Base-by-base conservation (phyloP, 1,140 invertebrate species). In the Drosophila persimilis region DNA sequence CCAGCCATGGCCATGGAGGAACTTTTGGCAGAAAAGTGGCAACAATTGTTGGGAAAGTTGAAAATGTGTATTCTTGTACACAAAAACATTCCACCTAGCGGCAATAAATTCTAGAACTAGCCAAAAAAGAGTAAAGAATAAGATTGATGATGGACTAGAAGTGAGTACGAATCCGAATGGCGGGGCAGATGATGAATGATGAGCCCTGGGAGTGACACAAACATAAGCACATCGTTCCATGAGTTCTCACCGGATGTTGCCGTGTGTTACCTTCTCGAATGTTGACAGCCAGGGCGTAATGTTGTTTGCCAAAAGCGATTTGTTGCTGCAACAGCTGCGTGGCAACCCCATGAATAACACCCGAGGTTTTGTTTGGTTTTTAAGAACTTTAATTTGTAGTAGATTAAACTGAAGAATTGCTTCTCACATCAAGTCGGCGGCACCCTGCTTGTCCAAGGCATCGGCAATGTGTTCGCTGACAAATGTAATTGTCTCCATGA, bases 151-250 rank as follows among this genome's bases (percentile, higher is more conserved):
- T 77, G 79, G 48, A 44, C 41, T 43, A 57, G 45, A 58, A 58
- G 59, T 52, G 63, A 77, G 70, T 77, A 62, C 69, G 58, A 74
- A 80, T 58, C 51, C 55, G 78, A 86, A 83, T 79, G 74, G 77
- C 78, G 59, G 45, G 39, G 60, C 66, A 67, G 74, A 86, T 86
- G 83, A 86, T 86, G 83, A 65, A 86, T 86, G 83, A 70, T 86
- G 83, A 70, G 60, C 59, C 24, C 24, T 26, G 24, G 24, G 61
- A 61, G 62, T 66, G 73, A 63, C 63, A 63, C 59, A 78, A 61
- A 73, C 59, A 78, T 65, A 73, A 69, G 51, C 62, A 77, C 50
- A 54, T 48, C 59, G 61, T 46, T 47, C 63, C 35, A 24, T 2
- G 41, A 43, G 15, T 29, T 6, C 22, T 17, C 5, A 7, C 20